Base-by-base conservation (phyloP, 2,888 invertebrate species). In the Zootermopsis nevadensis region DNA sequence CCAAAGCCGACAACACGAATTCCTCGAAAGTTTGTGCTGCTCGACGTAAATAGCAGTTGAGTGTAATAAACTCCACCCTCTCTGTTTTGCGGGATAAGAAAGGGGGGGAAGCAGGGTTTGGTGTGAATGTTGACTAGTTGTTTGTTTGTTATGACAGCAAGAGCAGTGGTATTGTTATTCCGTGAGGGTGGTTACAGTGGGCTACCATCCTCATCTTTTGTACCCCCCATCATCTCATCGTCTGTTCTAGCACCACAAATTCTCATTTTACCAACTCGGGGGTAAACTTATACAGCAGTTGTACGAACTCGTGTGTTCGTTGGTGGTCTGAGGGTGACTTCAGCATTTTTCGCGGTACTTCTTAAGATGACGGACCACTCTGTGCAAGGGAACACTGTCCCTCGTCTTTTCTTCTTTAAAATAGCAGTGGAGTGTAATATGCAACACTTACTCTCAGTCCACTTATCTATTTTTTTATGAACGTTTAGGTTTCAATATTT, bases 71-170 rank as follows among this genome's bases (percentile, higher is more conserved):
- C 69, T 69, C 69, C 69, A 22, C 33, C 69, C 33, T 69, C 33
- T 69, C 69, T 69, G 27, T 69, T 31, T 69, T 33, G 33, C 33
- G 33, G 69, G 33, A 10, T 69, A 69, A 69, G 69, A 33, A 69
- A 33, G 69, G 30, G 15, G 27, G 15, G 33, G 69, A 33, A 31
- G 27, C 24, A 12, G 12, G 22, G 30, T 31, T n/a, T 69, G 69
- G 69, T 31, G 69, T 69, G 69, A 69, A 69, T 69, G 69, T 33
- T 69, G 69, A 69, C 69, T 69, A 69, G 31, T 69, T 69, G 33
- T 33, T 33, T 69, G 69, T 69, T 69, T 69, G 69, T 69, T 69
- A 69, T 69, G 69, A 33, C 69, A 69, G 69, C 30, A 69, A 22
- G 27, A 69, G 69, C 69, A 33, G 12, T 69, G 31, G 31, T 33